Evolutionary conservation across 2,888 invertebrate genomes (phyloP).

Genomic region (Yponomeuta malinellus): DNA sequence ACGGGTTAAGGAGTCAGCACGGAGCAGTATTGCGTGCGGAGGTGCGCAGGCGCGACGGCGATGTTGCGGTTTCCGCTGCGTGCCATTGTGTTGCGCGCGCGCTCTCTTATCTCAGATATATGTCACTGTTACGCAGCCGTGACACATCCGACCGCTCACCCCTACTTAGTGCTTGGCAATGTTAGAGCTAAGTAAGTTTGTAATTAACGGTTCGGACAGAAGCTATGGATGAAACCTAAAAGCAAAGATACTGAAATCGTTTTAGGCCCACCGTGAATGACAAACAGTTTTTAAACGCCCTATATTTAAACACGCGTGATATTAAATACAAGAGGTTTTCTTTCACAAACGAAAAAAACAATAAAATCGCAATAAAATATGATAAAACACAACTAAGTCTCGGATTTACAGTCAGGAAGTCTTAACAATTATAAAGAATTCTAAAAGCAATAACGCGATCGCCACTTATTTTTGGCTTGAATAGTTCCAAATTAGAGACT

Average conservation of each 20-base stretch:
- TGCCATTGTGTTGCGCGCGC: slow-evolving; percentile 50
- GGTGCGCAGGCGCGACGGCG: slow-evolving; percentile 17
- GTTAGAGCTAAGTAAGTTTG: neutral
- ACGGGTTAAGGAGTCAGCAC: neutral
- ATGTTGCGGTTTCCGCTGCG: slow-evolving; percentile 44
- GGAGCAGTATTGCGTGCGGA: neutral
- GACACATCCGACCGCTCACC: slow-evolving; percentile 19
- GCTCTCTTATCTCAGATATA: slow-evolving; percentile 39
- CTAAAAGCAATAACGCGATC: too few species aligned
- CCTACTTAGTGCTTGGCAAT: neutral
- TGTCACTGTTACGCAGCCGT: slow-evolving; percentile 51
- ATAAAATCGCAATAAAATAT: too few species aligned
- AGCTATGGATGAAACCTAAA: neutral
- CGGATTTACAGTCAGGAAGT: too few species aligned
- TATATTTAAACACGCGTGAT: too few species aligned
- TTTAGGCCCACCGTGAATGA: too few species aligned
- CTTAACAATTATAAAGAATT: too few species aligned
- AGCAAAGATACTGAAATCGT: neutral
- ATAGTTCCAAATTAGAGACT: too few species aligned
- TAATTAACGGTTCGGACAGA: neutral
- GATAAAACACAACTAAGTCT: too few species aligned
- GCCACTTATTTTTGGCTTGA: too few species aligned
- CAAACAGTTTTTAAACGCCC: too few species aligned
- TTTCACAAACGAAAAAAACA: too few species aligned
- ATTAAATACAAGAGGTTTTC: too few species aligned